Base-by-base conservation (phyloP, 2,888 invertebrate species). In the Sipha maydis region DNA sequence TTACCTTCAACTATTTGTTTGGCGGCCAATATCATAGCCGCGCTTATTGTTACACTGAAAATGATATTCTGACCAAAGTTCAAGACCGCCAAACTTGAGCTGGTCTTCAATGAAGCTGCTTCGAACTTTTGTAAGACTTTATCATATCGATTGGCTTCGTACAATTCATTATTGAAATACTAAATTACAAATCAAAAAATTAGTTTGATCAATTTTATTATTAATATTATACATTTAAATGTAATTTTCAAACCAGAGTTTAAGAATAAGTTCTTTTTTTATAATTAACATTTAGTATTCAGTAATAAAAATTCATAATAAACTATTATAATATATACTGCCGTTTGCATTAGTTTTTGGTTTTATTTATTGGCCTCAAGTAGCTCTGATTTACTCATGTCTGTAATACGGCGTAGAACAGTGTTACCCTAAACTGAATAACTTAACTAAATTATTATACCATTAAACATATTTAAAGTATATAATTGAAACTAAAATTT, bases 21-120 rank as follows among this genome's bases (percentile, higher is more conserved):
- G 61, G 98, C 97, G 0, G 99, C 97, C 92, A 99, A 92, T 79
- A 97, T 93, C 99, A 99, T 99, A 90, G 99, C 97, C 38, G 96
- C 93, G 90, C 98, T 97, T 76, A 99, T 93, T 0, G 98, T 98
- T 0, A 94, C 95, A 92, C 98, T 98, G 92, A 99, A 99, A 91
- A 99, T 99, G 3, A 96, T 96, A 93, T 98, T 98, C 92, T 99
- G 99, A 1, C 99, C 98, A 93, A 98, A 99, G 93, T 99, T 99
- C 54, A 99, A 93, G 90, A 96, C 90, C 0, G 99, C 99, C 90
- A 99, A 93, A 91, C 98, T 98, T 0, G 97, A 96, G 85, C 96
- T 97, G 0, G 99, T 99, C 93, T 98, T 98, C 89, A 99, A 93
- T 5, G 98, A 98, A 1, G 99, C 98, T 0, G 93, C 93, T 93